Percentiles rank a stretch among this genome's conserved stretches.
Evolutionary conservation across 2,113 vertebrate species (phyloP).

Genomic region (Grammomys dolichurus): DNA sequence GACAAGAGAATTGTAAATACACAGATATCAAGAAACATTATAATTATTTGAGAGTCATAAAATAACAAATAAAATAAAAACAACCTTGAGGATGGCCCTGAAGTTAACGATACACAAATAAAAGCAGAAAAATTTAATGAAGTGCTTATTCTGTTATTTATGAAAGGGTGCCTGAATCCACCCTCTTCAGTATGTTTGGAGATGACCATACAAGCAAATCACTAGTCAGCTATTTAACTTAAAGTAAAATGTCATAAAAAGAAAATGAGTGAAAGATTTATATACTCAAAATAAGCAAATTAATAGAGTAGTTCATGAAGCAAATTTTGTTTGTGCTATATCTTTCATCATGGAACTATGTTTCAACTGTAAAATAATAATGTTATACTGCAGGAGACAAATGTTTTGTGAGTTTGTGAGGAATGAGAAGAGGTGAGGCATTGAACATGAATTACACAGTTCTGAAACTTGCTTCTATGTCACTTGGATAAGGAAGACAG

Average conservation of each 20-base stretch:
- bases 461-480: not conserved
- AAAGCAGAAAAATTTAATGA: not conserved
- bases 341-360: not conserved
- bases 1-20: not conserved
- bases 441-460: not conserved
- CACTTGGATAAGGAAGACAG: not conserved
- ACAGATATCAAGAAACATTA: not conserved
- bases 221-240: slow-evolving; percentile 3
- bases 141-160: no score
- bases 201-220: not conserved
- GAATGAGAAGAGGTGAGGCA: not conserved
- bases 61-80: not conserved
- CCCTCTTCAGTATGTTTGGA: not conserved
- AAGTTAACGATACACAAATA: not conserved
- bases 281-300: slow-evolving; percentile 3
- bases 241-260: not conserved
- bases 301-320: slow-evolving; percentile 26
- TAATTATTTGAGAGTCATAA: not conserved
- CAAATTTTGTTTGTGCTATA: slow-evolving; percentile 23
- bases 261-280: not conserved
- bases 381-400: not conserved
- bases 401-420: not conserved
- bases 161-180: not conserved
- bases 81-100: not conserved
- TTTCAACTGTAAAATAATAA: not conserved